Evolutionary conservation across 2,888 invertebrate species (phyloP), one percentile per base, ranked within the genome.

Genomic region (Laspeyria flexula): DNA sequence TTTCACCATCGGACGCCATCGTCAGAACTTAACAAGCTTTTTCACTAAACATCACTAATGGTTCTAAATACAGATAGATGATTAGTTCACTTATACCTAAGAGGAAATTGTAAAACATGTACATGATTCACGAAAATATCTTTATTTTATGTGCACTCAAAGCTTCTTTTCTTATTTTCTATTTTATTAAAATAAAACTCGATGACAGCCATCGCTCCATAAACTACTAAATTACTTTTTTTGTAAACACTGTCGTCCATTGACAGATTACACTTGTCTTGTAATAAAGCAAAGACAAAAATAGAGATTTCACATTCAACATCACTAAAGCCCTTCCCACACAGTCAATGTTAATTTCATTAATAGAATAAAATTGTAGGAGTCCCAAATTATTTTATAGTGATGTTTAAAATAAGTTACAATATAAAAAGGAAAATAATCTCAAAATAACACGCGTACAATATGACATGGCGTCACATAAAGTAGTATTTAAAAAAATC

Each of bases 1-100:
- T 95, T 94, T 95, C 96, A 92, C 95, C 95, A 93, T 96, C 96
- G 86, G 96, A 95, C 96, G 96, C 96, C 96, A 96, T 96, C 89
- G 90, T 88, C 86, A 79, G 79, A 83, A 84, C 82, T 85, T 81
- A 86, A 65, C 81, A 84, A 83, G 82, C 85, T 83, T 85, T 87
- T 83, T 78, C 85, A 86, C 80, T 79, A 77, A 77, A 79, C 89
- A 90, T 91, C 77, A 82, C 81, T 82, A 81, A 60, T 72, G 76
- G 73, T 81, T 81, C 73, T 79, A 78, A 78, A 78, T 78, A 83
- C 75, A 76, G 78, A 78, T 79, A 79, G 77, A 78, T 70, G 71
- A 77, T 81, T 77, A 74, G 78, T 83, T 80, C 82, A 87, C 87
- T 88, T 87, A 89, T 60, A 81, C 75, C 83, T 88, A 89, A 68